phyloP scores from a whole-genome alignment of 2,888 invertebrate species.

The Fragum sueziense region DNA sequence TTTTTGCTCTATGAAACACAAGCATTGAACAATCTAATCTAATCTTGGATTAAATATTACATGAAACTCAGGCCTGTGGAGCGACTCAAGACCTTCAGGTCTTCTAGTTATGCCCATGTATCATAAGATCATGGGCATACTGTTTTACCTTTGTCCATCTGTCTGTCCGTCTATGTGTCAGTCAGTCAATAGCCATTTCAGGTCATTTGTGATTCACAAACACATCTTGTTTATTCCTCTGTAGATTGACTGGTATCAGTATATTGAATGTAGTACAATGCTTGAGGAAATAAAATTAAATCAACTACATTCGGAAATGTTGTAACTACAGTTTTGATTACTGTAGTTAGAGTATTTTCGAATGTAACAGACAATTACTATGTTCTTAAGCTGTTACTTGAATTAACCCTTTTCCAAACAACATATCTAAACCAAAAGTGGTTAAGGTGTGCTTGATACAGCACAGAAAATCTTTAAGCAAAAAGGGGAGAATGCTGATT shows the following conservation, averaged over 20 bases:
- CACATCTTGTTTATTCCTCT: not conserved
- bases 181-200: not conserved
- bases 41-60: no score
- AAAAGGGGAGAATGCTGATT: no score
- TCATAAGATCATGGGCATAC: not conserved
- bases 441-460: no score
- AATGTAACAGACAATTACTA: no score
- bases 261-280: not conserved
- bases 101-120: not conserved
- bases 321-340: not conserved
- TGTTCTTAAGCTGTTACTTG: no score
- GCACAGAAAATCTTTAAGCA: no score
- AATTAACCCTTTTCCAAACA: no score
- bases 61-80: no score
- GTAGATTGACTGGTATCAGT: not conserved
- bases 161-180: not conserved
- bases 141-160: not conserved
- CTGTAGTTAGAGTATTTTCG: not conserved
- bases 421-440: no score
- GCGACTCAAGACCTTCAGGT: no score
- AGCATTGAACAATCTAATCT: no score
- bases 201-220: not conserved
- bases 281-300: not conserved
- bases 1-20: no score
- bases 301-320: not conserved